Evolutionary conservation across 1,140 invertebrate genomes (phyloP).

Genomic region (Tribolium madens): DNA sequence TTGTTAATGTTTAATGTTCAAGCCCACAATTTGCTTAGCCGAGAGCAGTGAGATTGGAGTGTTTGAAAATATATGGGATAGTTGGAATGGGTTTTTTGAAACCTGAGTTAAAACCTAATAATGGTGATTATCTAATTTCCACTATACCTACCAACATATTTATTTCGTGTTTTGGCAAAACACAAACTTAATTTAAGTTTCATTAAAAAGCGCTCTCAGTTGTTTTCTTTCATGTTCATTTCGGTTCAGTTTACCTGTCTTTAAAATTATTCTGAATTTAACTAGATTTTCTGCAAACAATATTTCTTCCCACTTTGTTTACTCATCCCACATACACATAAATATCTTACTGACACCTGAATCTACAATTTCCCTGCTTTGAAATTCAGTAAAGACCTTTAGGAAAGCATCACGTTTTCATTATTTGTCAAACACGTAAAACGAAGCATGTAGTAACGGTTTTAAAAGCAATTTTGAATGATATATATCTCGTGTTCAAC

Average conservation of each 20-base stretch:
- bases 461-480: slow-evolving; percentile 42
- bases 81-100: not conserved
- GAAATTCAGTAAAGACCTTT: no score
- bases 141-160: not conserved
- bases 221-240: not conserved
- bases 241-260: not conserved
- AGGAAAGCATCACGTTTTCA: slow-evolving; percentile 10
- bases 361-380: no score
- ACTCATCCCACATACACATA: not conserved
- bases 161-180: not conserved
- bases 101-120: not conserved
- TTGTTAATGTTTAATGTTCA: slow-evolving; percentile 26
- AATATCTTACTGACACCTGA: no score
- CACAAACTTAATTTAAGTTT: not conserved
- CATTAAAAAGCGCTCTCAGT: not conserved
- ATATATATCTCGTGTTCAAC: slow-evolving; percentile 39
- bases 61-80: not conserved
- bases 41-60: slow-evolving; percentile 11
- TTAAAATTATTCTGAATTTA: not conserved
- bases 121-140: not conserved
- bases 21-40: slow-evolving; percentile 24
- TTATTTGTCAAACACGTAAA: slow-evolving; percentile 44
- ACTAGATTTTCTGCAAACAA: not conserved
- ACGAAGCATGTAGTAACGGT: slow-evolving; percentile 16
- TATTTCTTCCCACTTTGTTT: not conserved